Evolutionary conservation across 64 coral and sea anemone genomes (phyloP).

Genomic region (Platygyra sinensis): DNA sequence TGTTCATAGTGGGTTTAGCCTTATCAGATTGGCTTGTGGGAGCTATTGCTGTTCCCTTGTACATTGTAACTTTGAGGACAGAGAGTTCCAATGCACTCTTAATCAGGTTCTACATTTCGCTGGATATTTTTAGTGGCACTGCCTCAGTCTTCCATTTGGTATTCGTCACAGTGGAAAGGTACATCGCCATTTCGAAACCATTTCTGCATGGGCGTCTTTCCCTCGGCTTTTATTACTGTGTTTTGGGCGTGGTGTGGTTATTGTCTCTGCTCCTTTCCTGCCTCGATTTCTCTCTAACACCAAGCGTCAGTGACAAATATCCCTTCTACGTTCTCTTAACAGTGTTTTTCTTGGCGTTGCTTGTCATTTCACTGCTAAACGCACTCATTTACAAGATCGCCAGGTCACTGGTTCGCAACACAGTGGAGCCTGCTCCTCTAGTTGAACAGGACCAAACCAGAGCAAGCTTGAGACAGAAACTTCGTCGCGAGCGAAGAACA

Average conservation of each 20-base stretch:
- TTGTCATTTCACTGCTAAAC: constrained; percentile 32
- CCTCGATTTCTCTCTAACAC: background rate
- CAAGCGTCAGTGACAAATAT: background rate
- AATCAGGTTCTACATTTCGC: constrained; percentile 38
- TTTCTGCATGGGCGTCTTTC: constrained; percentile 55
- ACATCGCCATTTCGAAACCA: constrained; percentile 71
- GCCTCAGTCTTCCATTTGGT: constrained; percentile 78
- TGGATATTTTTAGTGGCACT: constrained; percentile 81
- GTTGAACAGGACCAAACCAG: background rate
- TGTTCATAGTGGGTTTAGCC: constrained; percentile 70
- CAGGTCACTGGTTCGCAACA: constrained; percentile 17
- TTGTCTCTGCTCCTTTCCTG: background rate
- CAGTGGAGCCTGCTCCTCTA: background rate
- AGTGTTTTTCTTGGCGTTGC: background rate
- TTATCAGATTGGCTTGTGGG: constrained; percentile 73
- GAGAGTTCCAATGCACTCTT: background rate
- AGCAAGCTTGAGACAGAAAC: background rate
- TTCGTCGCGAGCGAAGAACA: constrained; percentile 50
- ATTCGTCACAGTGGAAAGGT: constrained; percentile 76
- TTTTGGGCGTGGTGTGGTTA: background rate
- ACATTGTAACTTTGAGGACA: constrained; percentile 31
- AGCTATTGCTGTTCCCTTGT: constrained; percentile 56
- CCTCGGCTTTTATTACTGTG: constrained; percentile 23
- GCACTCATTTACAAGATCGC: constrained; percentile 28
- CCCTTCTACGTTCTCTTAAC: background rate